Conservation (phyloP, 2,888 invertebrate genomes). For the Calameuta idolon region DNA sequence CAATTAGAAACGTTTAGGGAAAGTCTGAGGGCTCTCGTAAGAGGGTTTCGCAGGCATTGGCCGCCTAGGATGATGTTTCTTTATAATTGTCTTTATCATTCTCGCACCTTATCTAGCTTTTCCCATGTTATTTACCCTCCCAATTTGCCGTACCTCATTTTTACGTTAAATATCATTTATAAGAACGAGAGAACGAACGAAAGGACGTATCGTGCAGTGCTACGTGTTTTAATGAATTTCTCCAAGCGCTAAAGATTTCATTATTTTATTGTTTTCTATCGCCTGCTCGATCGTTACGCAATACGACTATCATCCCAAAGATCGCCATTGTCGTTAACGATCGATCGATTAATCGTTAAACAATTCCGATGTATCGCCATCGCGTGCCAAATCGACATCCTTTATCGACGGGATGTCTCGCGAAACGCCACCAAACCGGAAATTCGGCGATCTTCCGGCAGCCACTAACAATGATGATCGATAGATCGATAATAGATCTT, state of each 20-base stretch:
- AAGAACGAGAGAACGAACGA: background rate
- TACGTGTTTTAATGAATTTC: background rate
- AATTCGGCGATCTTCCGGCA: background rate
- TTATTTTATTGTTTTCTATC: background rate
- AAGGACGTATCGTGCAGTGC: background rate
- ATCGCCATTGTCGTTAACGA: background rate
- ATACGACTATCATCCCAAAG: background rate
- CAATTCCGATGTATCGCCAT: background rate
- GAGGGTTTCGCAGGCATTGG: background rate
- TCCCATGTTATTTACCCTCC: background rate
- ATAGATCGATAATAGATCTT: background rate
- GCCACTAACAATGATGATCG: background rate
- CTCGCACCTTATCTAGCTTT: background rate
- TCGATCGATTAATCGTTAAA: background rate
- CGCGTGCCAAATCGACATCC: background rate
- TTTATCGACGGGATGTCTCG: background rate
- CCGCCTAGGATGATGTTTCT: background rate
- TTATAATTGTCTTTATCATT: background rate
- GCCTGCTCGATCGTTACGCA: background rate
- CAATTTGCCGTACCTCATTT: background rate
- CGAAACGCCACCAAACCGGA: background rate
- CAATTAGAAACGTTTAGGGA: constrained; percentile 10
- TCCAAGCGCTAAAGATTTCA: background rate
- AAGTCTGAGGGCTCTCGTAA: background rate
- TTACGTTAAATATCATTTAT: background rate